Percentiles rank a stretch among this genome's conserved stretches.
Evolutionary conservation across 2,113 vertebrate genomes (phyloP).

Genomic region (Tyrannus savana): DNA sequence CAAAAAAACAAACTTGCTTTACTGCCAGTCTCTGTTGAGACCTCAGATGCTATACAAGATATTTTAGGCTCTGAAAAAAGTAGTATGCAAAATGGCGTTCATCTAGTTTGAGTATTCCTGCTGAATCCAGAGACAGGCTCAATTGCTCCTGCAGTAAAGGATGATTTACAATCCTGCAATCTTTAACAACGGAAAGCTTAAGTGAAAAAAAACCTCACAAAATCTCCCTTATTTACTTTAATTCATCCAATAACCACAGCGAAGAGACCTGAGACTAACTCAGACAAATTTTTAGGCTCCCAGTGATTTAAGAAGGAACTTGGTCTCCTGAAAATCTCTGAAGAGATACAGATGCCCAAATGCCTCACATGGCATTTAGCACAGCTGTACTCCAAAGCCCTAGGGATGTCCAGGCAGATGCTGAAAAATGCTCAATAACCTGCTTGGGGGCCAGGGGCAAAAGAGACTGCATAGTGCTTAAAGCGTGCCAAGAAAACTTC

Average conservation of each 20-base stretch:
- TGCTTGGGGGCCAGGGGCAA: not conserved
- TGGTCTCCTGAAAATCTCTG: not conserved
- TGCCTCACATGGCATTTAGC: not conserved
- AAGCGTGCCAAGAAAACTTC: not conserved
- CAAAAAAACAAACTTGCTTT: not conserved
- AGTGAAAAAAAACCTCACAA: not conserved
- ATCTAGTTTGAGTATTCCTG: not conserved
- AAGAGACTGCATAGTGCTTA: not conserved
- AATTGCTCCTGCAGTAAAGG: not conserved
- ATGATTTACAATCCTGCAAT: not conserved
- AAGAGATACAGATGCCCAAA: not conserved
- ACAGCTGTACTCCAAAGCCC: not conserved
- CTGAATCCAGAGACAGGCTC: not conserved
- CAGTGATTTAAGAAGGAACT: not conserved
- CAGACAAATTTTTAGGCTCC: not conserved
- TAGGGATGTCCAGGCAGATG: not conserved
- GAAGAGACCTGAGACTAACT: not conserved
- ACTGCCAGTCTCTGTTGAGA: not conserved
- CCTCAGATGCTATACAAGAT: not conserved
- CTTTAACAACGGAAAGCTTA: not conserved
- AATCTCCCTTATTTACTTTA: not conserved
- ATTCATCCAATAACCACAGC: not conserved
- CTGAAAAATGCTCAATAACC: not conserved
- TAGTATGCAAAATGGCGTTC: not conserved
- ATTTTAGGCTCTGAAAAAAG: not conserved